Conservation (phyloP, 1,140 invertebrate genomes). For the Meteorus sp. region DNA sequence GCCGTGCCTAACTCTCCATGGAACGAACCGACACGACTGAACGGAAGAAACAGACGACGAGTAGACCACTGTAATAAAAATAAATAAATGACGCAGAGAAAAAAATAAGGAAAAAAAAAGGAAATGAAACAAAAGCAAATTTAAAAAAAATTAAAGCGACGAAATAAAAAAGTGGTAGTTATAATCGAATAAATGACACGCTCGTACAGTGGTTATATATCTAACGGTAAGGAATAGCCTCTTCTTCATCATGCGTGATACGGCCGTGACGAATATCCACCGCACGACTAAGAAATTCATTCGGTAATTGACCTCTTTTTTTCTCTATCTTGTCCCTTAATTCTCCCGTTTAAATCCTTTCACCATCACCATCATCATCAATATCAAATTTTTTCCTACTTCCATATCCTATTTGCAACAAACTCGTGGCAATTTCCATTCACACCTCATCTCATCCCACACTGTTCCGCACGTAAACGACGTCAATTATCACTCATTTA, state of each 20-base stretch:
- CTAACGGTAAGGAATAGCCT: background rate
- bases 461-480: no score
- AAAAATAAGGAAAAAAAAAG: slow-evolving; percentile 6
- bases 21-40: no score
- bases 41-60: no score
- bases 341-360: background rate
- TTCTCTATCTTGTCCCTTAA: background rate
- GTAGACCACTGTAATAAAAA: no score
- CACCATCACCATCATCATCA: background rate
- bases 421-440: background rate
- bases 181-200: slow-evolving; percentile 33
- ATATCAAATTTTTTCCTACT: background rate
- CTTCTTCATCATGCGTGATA: background rate
- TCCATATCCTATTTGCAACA: background rate
- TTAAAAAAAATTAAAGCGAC: slow-evolving; percentile 8
- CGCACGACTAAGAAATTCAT: slow-evolving; percentile 6
- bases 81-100: no score
- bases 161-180: slow-evolving; percentile 24
- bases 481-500: no score
- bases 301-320: slow-evolving; percentile 10
- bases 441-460: background rate
- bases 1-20: background rate
- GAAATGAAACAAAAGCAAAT: background rate
- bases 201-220: slow-evolving; percentile 24
- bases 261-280: slow-evolving; percentile 23